phyloP scores from a whole-genome alignment of 1,140 invertebrate species.

The Oreohelix idahoensis region DNA sequence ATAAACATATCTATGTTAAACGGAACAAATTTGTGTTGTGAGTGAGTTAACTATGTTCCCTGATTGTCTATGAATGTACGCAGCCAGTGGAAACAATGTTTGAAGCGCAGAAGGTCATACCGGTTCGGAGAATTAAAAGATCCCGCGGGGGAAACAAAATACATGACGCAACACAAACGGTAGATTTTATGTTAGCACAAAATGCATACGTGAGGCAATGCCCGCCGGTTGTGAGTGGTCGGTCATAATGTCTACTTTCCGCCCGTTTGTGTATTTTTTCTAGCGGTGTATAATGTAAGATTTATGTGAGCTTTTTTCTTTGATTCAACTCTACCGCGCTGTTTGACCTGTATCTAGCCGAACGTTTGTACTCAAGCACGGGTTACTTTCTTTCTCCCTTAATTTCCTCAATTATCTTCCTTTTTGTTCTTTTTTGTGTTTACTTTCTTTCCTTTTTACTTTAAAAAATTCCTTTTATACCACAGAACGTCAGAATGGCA shows the following conservation, averaged over 20 bases:
- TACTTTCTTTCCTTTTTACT: neutral
- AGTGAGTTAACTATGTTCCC: neutral
- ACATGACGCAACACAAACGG: neutral
- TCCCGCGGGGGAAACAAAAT: neutral
- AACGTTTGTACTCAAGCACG: neutral
- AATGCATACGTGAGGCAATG: neutral
- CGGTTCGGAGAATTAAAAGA: neutral
- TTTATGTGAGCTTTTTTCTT: neutral
- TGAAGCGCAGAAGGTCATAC: neutral
- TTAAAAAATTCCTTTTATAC: no score
- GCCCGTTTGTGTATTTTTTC: neutral
- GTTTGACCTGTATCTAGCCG: no score
- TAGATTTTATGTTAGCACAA: neutral
- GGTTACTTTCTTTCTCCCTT: neutral
- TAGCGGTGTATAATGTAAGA: neutral
- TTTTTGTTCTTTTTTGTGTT: conserved; percentile 11
- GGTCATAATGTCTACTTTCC: neutral
- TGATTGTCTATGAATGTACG: neutral
- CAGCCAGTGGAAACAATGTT: neutral
- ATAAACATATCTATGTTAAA: neutral
- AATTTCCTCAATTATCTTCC: neutral
- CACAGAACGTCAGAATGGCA: no score
- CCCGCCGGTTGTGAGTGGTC: neutral
- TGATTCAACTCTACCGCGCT: neutral
- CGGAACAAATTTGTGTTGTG: conserved; percentile 10